These are phyloP conservation scores for Polymixis lichenea DNA, from an alignment of 2,888 invertebrate species.

Conservation along the genomic window DNA sequence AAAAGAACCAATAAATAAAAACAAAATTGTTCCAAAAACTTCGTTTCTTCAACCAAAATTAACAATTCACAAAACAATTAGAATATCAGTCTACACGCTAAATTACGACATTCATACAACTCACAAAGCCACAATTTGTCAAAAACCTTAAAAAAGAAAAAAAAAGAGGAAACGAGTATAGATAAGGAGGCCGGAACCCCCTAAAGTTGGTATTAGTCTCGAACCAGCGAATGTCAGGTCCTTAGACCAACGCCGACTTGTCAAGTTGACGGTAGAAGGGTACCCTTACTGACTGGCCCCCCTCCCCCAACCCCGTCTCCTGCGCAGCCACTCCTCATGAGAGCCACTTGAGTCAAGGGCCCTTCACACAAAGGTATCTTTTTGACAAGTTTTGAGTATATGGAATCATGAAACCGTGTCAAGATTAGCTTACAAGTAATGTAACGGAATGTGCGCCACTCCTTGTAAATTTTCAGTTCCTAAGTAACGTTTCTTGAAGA, in stretches of 20 bases:
- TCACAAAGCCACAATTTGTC: neutral
- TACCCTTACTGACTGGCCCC: slow-evolving; percentile 75
- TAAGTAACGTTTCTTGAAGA: neutral
- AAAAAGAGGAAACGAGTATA: slow-evolving; percentile 48
- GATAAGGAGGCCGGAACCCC: slow-evolving; percentile 76
- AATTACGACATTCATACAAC: neutral
- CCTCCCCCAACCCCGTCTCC: slow-evolving; percentile 48
- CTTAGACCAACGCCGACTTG: slow-evolving; percentile 84
- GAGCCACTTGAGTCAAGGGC: slow-evolving; percentile 61
- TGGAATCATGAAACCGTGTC: slow-evolving; percentile 67
- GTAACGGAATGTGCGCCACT: slow-evolving; percentile 6
- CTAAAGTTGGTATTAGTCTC: slow-evolving; percentile 88
- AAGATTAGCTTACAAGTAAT: slow-evolving; percentile 69
- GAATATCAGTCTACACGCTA: neutral
- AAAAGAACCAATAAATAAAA: neutral
- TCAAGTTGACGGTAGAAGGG: slow-evolving; percentile 84
- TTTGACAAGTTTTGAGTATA: slow-evolving; percentile 76
- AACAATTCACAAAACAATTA: neutral
- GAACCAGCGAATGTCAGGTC: slow-evolving; percentile 79
- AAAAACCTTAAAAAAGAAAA: slow-evolving; percentile 42
- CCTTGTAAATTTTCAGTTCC: neutral
- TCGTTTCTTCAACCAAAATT: neutral
- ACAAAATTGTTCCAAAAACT: neutral
- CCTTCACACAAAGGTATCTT: slow-evolving; percentile 82
- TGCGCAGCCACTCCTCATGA: slow-evolving; percentile 61